Conservation (phyloP, 2,113 vertebrate species). For the Phocoena sinus region DNA sequence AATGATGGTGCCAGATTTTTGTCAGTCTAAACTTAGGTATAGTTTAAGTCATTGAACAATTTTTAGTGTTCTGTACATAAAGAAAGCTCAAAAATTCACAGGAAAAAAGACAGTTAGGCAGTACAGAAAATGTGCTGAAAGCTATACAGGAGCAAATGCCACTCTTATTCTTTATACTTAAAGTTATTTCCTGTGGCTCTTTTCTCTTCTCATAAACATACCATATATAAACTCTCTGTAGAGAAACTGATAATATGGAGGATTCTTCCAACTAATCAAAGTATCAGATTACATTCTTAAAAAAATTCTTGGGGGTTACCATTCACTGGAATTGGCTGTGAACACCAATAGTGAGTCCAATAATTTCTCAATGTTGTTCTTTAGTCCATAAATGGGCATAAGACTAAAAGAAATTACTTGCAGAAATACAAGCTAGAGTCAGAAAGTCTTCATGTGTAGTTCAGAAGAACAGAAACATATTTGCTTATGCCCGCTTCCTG, state of each 20-base stretch:
- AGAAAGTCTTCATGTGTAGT: not conserved
- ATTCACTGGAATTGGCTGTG: not conserved
- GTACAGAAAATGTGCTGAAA: not conserved
- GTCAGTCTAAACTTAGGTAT: not conserved
- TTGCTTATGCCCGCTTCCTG: not conserved
- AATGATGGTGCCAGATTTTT: not conserved
- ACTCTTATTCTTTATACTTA: not conserved
- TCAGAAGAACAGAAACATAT: not conserved
- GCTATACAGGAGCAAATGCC: not conserved
- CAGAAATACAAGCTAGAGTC: not conserved
- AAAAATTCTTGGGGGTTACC: not conserved
- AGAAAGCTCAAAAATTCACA: not conserved
- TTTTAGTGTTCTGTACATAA: not conserved
- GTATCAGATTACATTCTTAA: not conserved
- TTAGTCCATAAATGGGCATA: not conserved
- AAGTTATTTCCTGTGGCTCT: not conserved
- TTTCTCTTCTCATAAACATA: not conserved
- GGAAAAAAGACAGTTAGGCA: not conserved
- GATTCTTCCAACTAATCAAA: not conserved
- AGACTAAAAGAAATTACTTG: not conserved
- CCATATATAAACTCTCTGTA: not conserved
- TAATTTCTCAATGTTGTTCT: not conserved
- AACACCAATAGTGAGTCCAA: not conserved
- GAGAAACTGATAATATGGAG: not conserved
- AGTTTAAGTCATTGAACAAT: not conserved